These are phyloP conservation scores for Neomicropteryx cornuta DNA, from an alignment of 1,140 invertebrate species.

Conservation along the genomic window DNA sequence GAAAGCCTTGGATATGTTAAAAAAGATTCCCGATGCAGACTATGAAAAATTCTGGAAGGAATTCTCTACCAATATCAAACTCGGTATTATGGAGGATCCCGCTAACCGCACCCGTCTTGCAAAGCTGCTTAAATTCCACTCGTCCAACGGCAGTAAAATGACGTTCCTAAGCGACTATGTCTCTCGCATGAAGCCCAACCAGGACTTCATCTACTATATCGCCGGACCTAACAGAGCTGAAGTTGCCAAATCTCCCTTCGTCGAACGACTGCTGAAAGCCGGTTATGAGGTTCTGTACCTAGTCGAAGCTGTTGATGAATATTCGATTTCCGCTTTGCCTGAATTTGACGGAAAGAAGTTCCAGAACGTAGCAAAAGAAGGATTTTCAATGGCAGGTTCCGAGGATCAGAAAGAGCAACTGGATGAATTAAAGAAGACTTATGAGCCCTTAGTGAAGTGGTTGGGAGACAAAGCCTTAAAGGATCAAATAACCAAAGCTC, in stretches of 20 bases:
- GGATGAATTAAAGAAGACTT: constrained; percentile 70
- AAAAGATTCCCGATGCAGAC: constrained; percentile 87
- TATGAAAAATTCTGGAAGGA: constrained; percentile 98
- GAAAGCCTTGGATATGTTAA: constrained; percentile 96
- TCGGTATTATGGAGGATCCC: constrained; percentile 96
- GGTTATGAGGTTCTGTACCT: constrained; percentile 96
- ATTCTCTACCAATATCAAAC: constrained; percentile 96
- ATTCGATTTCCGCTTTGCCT: constrained; percentile 92
- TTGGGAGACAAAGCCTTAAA: constrained; percentile 77
- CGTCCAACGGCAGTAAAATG: constrained; percentile 58
- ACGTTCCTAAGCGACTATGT: constrained; percentile 87
- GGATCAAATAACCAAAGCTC: constrained; percentile 72
- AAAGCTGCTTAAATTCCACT: constrained; percentile 87
- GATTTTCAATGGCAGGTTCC: too few species aligned
- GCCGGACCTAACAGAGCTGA: constrained; percentile 83
- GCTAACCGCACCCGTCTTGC: constrained; percentile 90
- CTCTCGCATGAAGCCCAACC: constrained; percentile 93
- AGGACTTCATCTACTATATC: constrained; percentile 94
- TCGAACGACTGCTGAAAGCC: constrained; percentile 85
- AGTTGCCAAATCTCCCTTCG: constrained; percentile 83
- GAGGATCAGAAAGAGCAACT: constrained; percentile 73
- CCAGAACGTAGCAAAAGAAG: constrained; percentile 99
- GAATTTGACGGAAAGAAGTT: constrained; percentile 99
- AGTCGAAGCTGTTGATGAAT: constrained; percentile 96
- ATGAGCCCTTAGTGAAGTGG: constrained; percentile 89